phyloP scores from a whole-genome alignment of 2,797 vertebrate species.

The Pseudochromis fuscus region DNA sequence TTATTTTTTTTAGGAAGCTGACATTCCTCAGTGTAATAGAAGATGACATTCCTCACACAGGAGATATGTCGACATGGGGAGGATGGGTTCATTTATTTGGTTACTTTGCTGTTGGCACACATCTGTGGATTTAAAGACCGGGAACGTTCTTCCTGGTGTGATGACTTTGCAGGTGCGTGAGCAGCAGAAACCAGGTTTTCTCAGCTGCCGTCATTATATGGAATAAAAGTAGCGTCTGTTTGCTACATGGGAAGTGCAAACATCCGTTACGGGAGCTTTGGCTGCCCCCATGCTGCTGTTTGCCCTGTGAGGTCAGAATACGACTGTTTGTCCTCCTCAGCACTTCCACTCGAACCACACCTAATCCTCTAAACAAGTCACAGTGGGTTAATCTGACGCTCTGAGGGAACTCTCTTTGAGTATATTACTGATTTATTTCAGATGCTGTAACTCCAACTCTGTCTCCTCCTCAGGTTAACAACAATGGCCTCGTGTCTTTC shows the following conservation, averaged over 20 bases:
- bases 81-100: conserved; percentile 49
- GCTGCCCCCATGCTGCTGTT: conserved; percentile 49
- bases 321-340: conserved; percentile 45
- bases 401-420: background rate
- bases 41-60: conserved; percentile 34
- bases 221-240: conserved; percentile 76
- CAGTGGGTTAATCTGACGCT: conserved; percentile 29
- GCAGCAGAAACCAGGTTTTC: conserved; percentile 58
- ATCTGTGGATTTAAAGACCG: conserved; percentile 50
- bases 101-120: conserved; percentile 53
- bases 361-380: conserved; percentile 28
- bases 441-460: conserved; percentile 2
- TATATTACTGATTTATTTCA: background rate
- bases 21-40: background rate
- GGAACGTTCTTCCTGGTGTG: conserved; percentile 49
- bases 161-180: conserved; percentile 62
- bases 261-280: conserved; percentile 65
- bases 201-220: conserved; percentile 67
- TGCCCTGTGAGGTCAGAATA: conserved; percentile 52
- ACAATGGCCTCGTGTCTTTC: conserved; percentile 97
- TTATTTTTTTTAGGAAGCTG: background rate
- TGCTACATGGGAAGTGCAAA: conserved; percentile 75
- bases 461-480: conserved; percentile 91
- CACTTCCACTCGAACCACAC: conserved; percentile 23
- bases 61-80: conserved; percentile 32